Evolutionary conservation across 2,113 vertebrate species (phyloP).

Genomic region (Columba janthina): DNA sequence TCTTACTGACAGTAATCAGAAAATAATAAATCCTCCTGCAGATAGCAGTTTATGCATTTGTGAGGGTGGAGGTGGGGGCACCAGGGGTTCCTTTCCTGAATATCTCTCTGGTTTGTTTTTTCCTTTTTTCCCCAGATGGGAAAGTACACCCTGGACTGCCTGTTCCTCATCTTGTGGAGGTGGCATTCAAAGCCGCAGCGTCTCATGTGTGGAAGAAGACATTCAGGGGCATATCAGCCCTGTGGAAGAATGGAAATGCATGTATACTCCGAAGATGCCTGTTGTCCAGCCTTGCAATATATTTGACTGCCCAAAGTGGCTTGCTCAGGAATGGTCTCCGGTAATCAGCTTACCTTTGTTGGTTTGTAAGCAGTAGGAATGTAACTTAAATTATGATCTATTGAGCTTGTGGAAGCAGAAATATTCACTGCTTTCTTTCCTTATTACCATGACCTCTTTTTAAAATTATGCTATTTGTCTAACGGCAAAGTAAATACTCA

Average conservation of each 20-base stretch:
- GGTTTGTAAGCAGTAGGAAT: not conserved
- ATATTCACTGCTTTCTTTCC: not conserved
- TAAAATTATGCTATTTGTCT: not conserved
- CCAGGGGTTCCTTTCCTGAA: not conserved
- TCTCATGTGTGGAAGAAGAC: constrained; percentile 97
- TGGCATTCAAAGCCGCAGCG: constrained; percentile 91
- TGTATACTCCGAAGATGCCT: constrained; percentile 90
- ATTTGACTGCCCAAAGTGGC: constrained; percentile 95
- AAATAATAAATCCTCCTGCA: not conserved
- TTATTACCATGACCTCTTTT: not conserved
- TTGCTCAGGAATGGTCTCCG: constrained; percentile 97
- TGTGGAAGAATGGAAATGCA: constrained; percentile 98
- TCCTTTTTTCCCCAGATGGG: constrained; percentile 84
- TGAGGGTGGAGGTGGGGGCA: rapidly evolving
- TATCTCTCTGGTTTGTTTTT: constrained; percentile 2
- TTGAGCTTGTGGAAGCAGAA: not conserved
- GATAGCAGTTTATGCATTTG: not conserved
- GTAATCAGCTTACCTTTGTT: constrained; percentile 73
- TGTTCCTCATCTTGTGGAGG: constrained; percentile 96
- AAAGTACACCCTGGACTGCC: constrained; percentile 95
- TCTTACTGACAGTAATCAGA: not conserved
- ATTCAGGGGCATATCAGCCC: constrained; percentile 90
- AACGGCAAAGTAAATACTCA: not conserved
- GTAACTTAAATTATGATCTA: not conserved
- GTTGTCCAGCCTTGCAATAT: constrained; percentile 93